A percentile compares a stretch with the other conserved stretches of the same genome.
These are phyloP conservation scores for Pemphredon lugubris DNA, from an alignment of 2,888 invertebrate genomes.

Conservation along the genomic window DNA sequence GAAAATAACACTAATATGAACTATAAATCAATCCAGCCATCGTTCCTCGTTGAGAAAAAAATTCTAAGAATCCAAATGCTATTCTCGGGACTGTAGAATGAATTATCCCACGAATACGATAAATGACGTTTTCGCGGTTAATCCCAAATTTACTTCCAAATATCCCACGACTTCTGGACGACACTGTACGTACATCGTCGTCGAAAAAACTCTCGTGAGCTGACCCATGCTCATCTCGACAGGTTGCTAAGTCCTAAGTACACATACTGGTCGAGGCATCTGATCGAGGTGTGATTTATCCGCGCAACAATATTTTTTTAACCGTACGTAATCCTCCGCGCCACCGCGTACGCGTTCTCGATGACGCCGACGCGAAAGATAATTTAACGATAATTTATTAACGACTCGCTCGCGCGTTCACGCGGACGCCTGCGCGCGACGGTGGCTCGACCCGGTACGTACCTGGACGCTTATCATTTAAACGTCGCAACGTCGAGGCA, in stretches of 20 bases:
- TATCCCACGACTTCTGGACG: no score
- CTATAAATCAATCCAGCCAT: no score
- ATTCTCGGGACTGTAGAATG: no score
- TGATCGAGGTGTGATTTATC: slow-evolving; percentile 43
- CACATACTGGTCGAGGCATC: neutral
- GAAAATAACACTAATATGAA: no score
- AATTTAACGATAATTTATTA: slow-evolving; percentile 48
- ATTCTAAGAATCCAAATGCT: no score
- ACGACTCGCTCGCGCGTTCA: slow-evolving; percentile 32
- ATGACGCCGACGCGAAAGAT: slow-evolving; percentile 20
- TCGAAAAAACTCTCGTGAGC: slow-evolving; percentile 26
- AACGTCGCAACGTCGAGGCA: slow-evolving; percentile 29
- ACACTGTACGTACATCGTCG: no score
- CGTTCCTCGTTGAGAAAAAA: no score
- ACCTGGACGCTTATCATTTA: slow-evolving; percentile 23
- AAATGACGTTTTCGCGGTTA: no score
- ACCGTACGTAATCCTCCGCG: neutral
- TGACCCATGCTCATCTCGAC: slow-evolving; percentile 34
- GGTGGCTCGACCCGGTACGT: slow-evolving; percentile 34
- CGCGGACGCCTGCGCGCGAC: neutral
- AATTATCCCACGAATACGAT: no score
- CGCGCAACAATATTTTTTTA: slow-evolving; percentile 39
- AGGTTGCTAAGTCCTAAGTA: slow-evolving; percentile 33
- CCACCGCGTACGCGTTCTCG: neutral
- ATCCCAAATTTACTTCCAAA: no score